Percentiles rank a stretch among this genome's conserved stretches.
phyloP scores from a whole-genome alignment of 2,113 vertebrate genomes.

The Butastur rufipennis region DNA sequence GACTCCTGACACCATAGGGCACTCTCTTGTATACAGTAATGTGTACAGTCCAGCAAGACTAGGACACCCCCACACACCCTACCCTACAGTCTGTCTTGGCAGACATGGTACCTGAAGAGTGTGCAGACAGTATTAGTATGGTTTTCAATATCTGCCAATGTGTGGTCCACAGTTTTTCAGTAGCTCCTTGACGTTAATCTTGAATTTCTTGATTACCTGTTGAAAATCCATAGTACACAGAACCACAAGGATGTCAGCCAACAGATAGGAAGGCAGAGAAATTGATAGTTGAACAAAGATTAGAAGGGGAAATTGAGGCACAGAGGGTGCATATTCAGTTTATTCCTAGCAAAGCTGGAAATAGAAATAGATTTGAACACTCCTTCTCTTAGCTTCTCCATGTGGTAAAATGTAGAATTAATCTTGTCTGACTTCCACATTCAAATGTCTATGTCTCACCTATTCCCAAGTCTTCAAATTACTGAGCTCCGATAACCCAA shows the following conservation, averaged over 20 bases:
- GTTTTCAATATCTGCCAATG: not conserved
- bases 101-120: not conserved
- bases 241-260: not conserved
- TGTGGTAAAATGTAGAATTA: not conserved
- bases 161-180: not conserved
- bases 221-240: not conserved
- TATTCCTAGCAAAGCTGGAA: not conserved
- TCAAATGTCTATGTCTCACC: not conserved
- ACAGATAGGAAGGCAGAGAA: not conserved
- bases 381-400: not conserved
- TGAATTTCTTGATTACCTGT: not conserved
- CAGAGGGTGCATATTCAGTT: not conserved
- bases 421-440: not conserved
- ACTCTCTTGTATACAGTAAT: not conserved
- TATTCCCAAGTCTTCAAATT: not conserved
- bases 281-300: not conserved
- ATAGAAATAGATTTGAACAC: not conserved
- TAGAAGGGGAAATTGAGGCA: not conserved
- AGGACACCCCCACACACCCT: fast-evolving
- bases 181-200: not conserved
- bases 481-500: not conserved
- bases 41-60: not conserved
- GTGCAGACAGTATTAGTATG: not conserved
- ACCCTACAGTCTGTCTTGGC: not conserved
- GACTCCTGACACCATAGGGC: not conserved